Conservation (phyloP, 2,113 vertebrate species). For the Tetrao urogallus region DNA sequence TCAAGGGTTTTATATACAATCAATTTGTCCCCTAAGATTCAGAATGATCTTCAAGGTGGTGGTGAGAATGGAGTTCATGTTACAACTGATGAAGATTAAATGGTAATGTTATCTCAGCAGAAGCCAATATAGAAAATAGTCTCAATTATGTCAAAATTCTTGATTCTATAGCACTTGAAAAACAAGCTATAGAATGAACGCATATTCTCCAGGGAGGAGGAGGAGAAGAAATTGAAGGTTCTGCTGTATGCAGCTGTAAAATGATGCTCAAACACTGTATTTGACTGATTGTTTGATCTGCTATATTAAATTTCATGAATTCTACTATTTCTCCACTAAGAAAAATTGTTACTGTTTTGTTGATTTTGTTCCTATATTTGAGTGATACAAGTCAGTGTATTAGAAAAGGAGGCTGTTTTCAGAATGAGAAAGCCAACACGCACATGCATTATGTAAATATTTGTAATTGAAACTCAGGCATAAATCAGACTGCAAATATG, state of each 20-base stretch:
- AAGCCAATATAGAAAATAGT: background rate
- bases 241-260: background rate
- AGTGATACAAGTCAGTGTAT: background rate
- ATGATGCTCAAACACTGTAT: background rate
- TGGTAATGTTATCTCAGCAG: background rate
- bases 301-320: background rate
- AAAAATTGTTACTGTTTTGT: background rate
- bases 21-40: background rate
- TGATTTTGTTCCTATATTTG: background rate
- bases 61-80: background rate
- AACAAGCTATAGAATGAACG: background rate
- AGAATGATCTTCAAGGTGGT: background rate
- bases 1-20: background rate
- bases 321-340: background rate
- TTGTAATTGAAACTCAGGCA: background rate
- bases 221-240: background rate
- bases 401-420: background rate
- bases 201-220: no score
- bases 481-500: background rate
- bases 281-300: background rate
- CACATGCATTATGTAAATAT: background rate
- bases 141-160: background rate
- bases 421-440: background rate
- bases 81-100: background rate
- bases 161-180: background rate